Percentiles rank a stretch among this genome's conserved stretches.
phyloP scores from a whole-genome alignment of 2,888 invertebrate species.

The Leptopterna dolabrata region DNA sequence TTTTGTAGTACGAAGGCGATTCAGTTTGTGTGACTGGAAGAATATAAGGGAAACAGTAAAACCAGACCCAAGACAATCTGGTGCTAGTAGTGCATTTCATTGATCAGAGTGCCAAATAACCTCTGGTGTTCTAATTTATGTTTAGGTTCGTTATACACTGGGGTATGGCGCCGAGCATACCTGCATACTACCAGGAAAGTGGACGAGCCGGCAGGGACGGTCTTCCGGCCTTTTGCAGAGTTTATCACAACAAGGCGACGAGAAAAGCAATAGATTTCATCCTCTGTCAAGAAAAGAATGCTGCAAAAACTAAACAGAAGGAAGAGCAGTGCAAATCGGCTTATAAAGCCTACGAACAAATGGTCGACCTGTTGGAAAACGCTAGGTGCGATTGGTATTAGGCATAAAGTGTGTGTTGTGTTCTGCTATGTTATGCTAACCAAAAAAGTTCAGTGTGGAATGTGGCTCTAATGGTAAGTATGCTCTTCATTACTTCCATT shows the following conservation, averaged over 20 bases:
- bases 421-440: neutral
- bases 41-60: too few species aligned
- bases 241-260: conserved; percentile 89
- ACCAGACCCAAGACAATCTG: too few species aligned
- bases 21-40: too few species aligned
- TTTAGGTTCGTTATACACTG: conserved; percentile 93
- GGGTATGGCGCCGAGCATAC: conserved; percentile 94
- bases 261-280: conserved; percentile 85
- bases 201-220: conserved; percentile 97
- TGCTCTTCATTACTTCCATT: too few species aligned
- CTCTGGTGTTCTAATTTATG: conserved; percentile 42
- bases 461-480: neutral
- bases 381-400: conserved; percentile 70
- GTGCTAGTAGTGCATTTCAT: too few species aligned
- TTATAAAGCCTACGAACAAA: conserved; percentile 82
- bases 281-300: conserved; percentile 77
- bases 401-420: neutral
- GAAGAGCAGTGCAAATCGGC: conserved; percentile 70
- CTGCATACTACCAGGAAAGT: conserved; percentile 96
- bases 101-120: too few species aligned
- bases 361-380: conserved; percentile 88
- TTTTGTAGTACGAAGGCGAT: neutral
- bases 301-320: conserved; percentile 71
- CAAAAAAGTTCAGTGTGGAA: neutral
- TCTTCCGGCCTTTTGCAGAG: conserved; percentile 85